These are phyloP conservation scores for Pongo abelii DNA, from an alignment of 2,113 vertebrate species.

Conservation along the genomic window DNA sequence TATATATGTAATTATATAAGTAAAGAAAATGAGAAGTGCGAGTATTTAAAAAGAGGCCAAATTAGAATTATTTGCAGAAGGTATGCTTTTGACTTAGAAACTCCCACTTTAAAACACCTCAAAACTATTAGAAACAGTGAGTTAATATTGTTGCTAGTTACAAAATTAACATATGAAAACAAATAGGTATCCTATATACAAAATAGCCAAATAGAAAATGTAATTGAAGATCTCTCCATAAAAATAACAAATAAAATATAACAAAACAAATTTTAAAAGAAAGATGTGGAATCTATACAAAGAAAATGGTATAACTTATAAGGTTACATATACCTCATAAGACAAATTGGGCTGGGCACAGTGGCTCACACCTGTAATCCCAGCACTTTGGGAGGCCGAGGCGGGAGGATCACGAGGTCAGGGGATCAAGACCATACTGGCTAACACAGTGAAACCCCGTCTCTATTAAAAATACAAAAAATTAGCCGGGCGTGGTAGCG, in stretches of 20 bases:
- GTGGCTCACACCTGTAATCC: no score
- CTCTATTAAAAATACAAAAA: no score
- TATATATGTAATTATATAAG: not conserved
- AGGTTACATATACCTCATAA: not conserved
- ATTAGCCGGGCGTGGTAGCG: no score
- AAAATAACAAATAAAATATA: not conserved
- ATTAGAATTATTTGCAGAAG: not conserved
- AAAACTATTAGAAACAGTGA: not conserved
- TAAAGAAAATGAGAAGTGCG: not conserved
- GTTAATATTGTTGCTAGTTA: not conserved
- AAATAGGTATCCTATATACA: not conserved
- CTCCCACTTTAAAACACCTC: not conserved
- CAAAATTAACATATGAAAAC: not conserved
- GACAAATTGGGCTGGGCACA: accelerated
- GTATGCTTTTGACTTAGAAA: not conserved
- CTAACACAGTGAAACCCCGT: no score
- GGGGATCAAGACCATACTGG: no score
- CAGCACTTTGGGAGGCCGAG: no score
- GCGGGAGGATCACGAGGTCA: no score
- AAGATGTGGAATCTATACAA: not conserved
- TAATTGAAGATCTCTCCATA: not conserved
- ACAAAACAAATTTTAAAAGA: not conserved
- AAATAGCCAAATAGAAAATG: not conserved
- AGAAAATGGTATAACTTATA: not conserved
- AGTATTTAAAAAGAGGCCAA: not conserved